phyloP scores from a whole-genome alignment of 2,888 invertebrate genomes.

The Teleogryllus oceanicus region DNA sequence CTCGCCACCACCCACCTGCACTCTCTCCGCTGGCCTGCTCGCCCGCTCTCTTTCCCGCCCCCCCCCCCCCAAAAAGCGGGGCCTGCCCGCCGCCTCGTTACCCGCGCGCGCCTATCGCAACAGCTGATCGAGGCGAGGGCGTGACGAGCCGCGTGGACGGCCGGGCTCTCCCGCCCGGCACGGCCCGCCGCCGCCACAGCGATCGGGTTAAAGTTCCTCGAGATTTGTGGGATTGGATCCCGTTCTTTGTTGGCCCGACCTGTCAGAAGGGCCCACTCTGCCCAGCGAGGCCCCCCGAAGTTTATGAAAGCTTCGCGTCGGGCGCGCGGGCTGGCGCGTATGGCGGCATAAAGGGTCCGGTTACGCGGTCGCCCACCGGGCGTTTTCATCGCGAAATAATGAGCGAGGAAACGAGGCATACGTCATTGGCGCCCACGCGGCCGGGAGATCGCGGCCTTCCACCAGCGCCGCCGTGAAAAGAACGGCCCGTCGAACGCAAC shows the following conservation, averaged over 20 bases:
- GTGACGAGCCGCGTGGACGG: background rate
- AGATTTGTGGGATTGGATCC: background rate
- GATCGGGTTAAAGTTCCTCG: background rate
- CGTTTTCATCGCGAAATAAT: conserved; percentile 18
- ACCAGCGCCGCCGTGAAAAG: background rate
- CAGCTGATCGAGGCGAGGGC: background rate
- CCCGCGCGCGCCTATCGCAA: background rate
- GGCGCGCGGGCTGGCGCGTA: background rate
- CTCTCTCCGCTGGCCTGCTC: too few species aligned
- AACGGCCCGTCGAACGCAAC: background rate
- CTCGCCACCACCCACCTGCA: too few species aligned
- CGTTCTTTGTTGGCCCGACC: too few species aligned
- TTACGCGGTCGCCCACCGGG: background rate
- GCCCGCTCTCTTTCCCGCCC: background rate
- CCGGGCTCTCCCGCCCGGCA: background rate
- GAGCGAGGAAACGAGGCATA: background rate
- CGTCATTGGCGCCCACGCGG: background rate
- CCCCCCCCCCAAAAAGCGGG: background rate
- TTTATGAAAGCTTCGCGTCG: background rate
- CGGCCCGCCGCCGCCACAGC: background rate
- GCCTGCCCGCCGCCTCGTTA: too few species aligned
- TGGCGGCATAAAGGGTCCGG: background rate
- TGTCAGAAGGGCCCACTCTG: too few species aligned
- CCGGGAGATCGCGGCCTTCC: background rate
- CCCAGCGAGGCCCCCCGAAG: background rate